Evolutionary conservation across 2,888 invertebrate genomes (phyloP).

Genomic region (Rhogogaster chlorosoma): DNA sequence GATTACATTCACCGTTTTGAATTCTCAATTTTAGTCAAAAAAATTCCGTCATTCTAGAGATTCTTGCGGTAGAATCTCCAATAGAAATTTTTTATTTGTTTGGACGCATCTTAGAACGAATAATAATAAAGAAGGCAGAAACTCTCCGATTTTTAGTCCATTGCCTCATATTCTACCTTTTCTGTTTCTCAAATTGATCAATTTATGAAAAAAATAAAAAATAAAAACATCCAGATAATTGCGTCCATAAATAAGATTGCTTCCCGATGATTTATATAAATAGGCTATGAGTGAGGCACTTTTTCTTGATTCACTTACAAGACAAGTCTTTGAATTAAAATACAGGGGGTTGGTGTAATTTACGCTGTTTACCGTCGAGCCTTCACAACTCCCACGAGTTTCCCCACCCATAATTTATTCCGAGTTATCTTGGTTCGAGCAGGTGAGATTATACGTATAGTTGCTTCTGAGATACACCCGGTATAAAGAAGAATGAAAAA

Average conservation of each 20-base stretch:
- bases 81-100: too few species aligned
- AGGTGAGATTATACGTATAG: not conserved
- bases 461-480: not conserved
- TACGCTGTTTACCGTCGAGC: not conserved
- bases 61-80: too few species aligned
- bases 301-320: not conserved
- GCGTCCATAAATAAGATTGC: not conserved
- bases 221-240: not conserved
- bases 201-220: too few species aligned
- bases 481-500: not conserved
- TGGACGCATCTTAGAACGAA: too few species aligned
- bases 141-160: too few species aligned
- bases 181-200: too few species aligned
- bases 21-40: not conserved
- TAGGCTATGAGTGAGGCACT: not conserved
- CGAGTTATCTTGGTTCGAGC: slow-evolving; percentile 12
- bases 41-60: too few species aligned
- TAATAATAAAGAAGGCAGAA: too few species aligned
- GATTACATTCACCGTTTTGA: not conserved
- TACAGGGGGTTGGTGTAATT: not conserved
- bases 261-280: not conserved
- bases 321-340: not conserved
- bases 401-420: not conserved
- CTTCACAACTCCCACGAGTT: not conserved
- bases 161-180: too few species aligned